phyloP scores from a whole-genome alignment of 2,113 vertebrate species.

The Mionectes macconnelli region DNA sequence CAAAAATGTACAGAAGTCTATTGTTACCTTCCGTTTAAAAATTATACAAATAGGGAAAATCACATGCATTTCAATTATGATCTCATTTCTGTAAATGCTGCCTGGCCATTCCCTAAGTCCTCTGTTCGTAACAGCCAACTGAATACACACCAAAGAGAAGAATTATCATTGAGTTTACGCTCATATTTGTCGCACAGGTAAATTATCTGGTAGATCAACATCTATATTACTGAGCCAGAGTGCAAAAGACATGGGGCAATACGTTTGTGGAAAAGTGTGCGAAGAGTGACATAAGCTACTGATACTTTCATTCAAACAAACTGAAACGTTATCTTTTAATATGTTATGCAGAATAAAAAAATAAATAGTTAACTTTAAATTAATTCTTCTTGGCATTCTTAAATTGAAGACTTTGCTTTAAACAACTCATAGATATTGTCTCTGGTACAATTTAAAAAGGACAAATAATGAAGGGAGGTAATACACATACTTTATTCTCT shows the following conservation, averaged over 20 bases:
- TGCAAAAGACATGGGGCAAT: background rate
- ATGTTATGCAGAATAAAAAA: background rate
- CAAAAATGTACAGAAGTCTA: background rate
- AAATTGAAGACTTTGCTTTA: conserved; percentile 41
- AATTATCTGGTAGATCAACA: background rate
- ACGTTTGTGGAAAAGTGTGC: background rate
- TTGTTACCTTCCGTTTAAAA: background rate
- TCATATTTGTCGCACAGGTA: background rate
- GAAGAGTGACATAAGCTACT: background rate
- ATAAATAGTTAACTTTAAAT: conserved; percentile 13
- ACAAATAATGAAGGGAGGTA: background rate
- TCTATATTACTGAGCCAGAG: background rate
- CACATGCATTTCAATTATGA: background rate
- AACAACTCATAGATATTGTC: background rate
- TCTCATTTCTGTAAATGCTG: background rate
- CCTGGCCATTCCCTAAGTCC: background rate
- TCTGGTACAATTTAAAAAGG: conserved; percentile 2
- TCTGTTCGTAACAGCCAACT: background rate
- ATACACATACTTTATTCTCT: conserved; percentile 51
- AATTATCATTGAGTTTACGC: background rate
- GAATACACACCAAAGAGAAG: background rate
- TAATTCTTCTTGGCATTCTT: conserved; percentile 49
- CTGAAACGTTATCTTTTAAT: conserved; percentile 2
- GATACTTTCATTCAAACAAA: background rate
- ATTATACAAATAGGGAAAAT: background rate